Conservation (phyloP, 1,140 invertebrate genomes). For the Olivierus martensii region DNA sequence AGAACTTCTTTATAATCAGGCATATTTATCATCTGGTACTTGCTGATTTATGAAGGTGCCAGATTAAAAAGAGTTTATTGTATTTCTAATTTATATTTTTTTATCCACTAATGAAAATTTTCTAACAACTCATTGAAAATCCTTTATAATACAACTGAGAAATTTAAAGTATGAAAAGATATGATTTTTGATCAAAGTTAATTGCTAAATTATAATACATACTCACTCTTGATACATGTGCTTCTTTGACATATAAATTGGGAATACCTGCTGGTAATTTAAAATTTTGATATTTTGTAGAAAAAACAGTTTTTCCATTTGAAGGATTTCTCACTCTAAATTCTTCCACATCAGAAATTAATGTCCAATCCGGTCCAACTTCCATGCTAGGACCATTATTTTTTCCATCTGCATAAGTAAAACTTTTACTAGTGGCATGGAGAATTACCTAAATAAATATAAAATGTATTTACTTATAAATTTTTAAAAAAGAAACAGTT, state of each 20-base stretch:
- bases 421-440: constrained; percentile 15
- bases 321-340: constrained; percentile 51
- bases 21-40: too few relatives aligned
- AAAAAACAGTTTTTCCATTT: constrained; percentile 50
- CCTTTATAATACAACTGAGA: too few relatives aligned
- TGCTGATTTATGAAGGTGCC: too few relatives aligned
- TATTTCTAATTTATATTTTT: too few relatives aligned
- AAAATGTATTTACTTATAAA: constrained; percentile 8
- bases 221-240: constrained; percentile 44
- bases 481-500: neutral
- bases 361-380: constrained; percentile 43
- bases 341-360: constrained; percentile 46
- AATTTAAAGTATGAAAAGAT: too few relatives aligned
- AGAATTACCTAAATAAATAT: constrained; percentile 12
- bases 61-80: too few relatives aligned
- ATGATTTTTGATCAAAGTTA: too few relatives aligned
- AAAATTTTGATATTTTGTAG: constrained; percentile 54
- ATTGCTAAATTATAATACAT: neutral
- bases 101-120: too few relatives aligned
- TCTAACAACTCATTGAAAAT: too few relatives aligned
- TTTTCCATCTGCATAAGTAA: constrained; percentile 10
- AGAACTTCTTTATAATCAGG: too few relatives aligned
- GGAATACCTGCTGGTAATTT: constrained; percentile 38
- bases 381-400: constrained; percentile 20
- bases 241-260: constrained; percentile 39